Percentiles rank a stretch among this genome's conserved stretches.
Conservation (phyloP, 2,888 invertebrate species). For the Acleris sparsana region DNA sequence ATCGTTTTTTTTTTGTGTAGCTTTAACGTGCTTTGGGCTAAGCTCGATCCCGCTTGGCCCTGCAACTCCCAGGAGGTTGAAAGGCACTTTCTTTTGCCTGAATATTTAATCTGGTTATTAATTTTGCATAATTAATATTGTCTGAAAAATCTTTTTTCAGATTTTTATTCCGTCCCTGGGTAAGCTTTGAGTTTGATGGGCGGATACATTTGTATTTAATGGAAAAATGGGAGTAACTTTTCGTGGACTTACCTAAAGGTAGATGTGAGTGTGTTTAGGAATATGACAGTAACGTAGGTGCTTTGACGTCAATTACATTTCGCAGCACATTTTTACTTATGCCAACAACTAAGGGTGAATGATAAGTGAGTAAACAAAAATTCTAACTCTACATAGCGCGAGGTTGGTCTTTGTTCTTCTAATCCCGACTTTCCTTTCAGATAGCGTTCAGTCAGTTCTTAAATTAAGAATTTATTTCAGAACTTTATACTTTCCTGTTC, state of each 20-base stretch:
- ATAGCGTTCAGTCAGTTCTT: constrained; percentile 77
- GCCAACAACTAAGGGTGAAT: constrained; percentile 55
- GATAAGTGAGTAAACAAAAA: constrained; percentile 67
- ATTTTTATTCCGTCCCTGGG: background rate
- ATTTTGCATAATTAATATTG: constrained; percentile 30
- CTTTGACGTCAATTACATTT: background rate
- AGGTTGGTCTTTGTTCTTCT: constrained; percentile 73
- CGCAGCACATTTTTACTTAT: constrained; percentile 47
- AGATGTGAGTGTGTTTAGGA: background rate
- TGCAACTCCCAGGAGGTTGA: constrained; percentile 28
- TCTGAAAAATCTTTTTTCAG: constrained; percentile 9
- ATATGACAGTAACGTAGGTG: background rate
- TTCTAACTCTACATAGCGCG: constrained; percentile 59
- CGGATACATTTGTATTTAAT: background rate
- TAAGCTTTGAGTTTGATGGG: background rate
- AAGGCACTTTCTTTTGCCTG: constrained; percentile 31
- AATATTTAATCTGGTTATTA: constrained; percentile 30
- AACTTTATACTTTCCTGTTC: constrained; percentile 78
- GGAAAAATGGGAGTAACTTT: background rate
- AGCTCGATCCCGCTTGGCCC: constrained; percentile 14
- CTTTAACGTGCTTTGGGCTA: background rate
- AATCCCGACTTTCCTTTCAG: constrained; percentile 76
- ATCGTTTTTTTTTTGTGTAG: too few relatives aligned
- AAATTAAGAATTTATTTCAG: constrained; percentile 81
- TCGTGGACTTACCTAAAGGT: background rate